Evolutionary conservation across 1,140 invertebrate species (phyloP).

Genomic region (Drosophila ogumai): DNA sequence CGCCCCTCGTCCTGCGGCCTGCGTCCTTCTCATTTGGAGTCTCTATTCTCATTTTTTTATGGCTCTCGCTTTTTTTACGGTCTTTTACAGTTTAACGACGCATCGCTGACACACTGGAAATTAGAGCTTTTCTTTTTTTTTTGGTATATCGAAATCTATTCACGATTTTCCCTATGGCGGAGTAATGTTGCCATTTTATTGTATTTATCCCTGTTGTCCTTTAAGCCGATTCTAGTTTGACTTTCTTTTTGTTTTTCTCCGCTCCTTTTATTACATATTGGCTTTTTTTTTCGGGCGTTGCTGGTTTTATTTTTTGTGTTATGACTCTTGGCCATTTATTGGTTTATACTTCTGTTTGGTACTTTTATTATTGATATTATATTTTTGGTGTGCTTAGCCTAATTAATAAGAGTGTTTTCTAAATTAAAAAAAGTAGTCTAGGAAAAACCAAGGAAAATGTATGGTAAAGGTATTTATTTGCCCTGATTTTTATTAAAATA

Average conservation of each 20-base stretch:
- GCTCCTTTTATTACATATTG: neutral
- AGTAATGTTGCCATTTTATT: conserved; percentile 64
- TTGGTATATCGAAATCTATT: conserved; percentile 57
- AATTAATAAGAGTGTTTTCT: conserved; percentile 28
- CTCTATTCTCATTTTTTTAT: conserved; percentile 66
- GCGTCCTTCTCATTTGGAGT: conserved; percentile 39
- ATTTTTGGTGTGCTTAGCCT: conserved; percentile 4
- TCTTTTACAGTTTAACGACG: conserved; percentile 81
- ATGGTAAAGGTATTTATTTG: no score
- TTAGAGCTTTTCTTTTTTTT: conserved; percentile 9
- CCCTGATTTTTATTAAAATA: neutral
- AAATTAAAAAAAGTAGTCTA: conserved; percentile 38
- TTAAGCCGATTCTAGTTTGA: conserved; percentile 53
- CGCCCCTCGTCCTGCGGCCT: conserved; percentile 19
- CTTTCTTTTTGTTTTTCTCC: conserved; percentile 24
- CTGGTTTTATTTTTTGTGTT: conserved; percentile 66
- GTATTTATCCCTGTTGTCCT: conserved; percentile 56
- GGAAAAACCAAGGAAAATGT: no score
- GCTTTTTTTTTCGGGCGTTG: conserved; percentile 34
- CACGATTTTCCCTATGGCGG: conserved; percentile 66
- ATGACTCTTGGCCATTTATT: conserved; percentile 59
- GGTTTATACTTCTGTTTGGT: conserved; percentile 60
- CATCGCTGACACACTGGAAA: conserved; percentile 67
- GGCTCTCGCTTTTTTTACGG: conserved; percentile 66
- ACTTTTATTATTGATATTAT: conserved; percentile 42